Evolutionary conservation across 2,113 vertebrate genomes (phyloP).

Genomic region (Prietella phreatophila): DNA sequence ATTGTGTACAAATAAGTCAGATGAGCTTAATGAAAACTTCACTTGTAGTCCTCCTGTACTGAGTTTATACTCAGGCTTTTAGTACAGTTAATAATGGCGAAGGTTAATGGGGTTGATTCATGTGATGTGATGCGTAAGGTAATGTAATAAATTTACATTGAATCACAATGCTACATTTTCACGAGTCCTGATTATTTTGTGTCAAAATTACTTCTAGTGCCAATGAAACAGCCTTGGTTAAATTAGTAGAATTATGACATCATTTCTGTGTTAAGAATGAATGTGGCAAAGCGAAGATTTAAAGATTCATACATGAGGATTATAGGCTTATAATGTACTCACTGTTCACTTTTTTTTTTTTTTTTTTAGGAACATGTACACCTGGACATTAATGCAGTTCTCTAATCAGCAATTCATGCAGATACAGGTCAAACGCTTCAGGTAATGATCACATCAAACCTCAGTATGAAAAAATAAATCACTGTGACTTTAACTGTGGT

Average conservation of each 20-base stretch:
- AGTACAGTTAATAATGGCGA: conserved; percentile 31
- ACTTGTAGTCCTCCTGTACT: conserved; percentile 29
- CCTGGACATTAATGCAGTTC: no score
- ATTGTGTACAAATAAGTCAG: conserved; percentile 46
- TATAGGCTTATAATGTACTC: background rate
- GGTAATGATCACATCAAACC: no score
- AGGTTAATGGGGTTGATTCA: background rate
- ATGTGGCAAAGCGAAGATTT: background rate
- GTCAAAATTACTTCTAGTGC: background rate
- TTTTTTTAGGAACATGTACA: no score
- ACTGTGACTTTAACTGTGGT: no score
- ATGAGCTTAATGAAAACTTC: conserved; percentile 22
- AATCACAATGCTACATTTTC: conserved; percentile 14
- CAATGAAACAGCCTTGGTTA: background rate
- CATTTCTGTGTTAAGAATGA: background rate
- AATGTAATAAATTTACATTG: conserved; percentile 38
- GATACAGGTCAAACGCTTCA: no score
- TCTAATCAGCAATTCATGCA: no score
- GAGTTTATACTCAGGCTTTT: conserved; percentile 29
- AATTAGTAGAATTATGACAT: background rate
- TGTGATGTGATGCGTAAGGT: background rate
- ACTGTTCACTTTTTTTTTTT: no score
- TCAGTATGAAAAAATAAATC: no score
- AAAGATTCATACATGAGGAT: background rate
- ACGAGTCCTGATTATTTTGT: background rate